phyloP scores from a whole-genome alignment of 2,113 vertebrate genomes.

The Bujurquina vittata region DNA sequence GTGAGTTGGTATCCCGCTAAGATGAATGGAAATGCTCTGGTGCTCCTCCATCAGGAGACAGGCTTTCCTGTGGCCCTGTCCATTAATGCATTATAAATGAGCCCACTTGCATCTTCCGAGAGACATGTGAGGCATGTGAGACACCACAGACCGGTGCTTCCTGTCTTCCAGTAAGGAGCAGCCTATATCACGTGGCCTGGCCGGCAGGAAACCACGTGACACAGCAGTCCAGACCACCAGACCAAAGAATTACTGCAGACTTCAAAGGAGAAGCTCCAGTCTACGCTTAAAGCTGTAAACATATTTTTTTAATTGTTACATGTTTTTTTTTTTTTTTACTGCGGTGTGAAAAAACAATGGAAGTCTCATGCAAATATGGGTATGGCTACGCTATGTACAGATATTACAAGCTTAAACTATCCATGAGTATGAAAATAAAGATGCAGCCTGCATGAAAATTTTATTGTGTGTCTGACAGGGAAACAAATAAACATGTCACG shows the following conservation, averaged over 20 bases:
- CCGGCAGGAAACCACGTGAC: constrained; percentile 73
- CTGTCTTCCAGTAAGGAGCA: constrained; percentile 77
- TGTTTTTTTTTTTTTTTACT: not conserved
- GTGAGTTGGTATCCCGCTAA: constrained; percentile 38
- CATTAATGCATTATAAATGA: constrained; percentile 77
- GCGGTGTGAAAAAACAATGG: not conserved
- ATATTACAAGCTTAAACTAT: not conserved
- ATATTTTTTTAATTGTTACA: not conserved
- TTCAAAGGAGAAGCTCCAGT: not conserved
- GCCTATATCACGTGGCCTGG: constrained; percentile 59
- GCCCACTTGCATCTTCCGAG: constrained; percentile 55
- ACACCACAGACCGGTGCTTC: constrained; percentile 67
- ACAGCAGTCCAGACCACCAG: constrained; percentile 55
- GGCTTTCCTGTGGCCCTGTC: constrained; percentile 65
- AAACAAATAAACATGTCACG: not conserved
- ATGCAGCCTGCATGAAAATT: not conserved
- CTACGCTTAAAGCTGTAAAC: not conserved
- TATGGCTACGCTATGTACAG: no score
- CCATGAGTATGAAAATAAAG: not conserved
- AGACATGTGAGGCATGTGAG: constrained; percentile 67
- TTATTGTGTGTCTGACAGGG: not conserved
- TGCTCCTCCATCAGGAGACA: constrained; percentile 46
- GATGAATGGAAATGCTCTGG: constrained; percentile 61
- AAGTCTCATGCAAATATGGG: not conserved
- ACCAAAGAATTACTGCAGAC: constrained; percentile 18